Evolutionary conservation across 2,888 invertebrate species (phyloP).

Genomic region (Ernsta delagoae): DNA sequence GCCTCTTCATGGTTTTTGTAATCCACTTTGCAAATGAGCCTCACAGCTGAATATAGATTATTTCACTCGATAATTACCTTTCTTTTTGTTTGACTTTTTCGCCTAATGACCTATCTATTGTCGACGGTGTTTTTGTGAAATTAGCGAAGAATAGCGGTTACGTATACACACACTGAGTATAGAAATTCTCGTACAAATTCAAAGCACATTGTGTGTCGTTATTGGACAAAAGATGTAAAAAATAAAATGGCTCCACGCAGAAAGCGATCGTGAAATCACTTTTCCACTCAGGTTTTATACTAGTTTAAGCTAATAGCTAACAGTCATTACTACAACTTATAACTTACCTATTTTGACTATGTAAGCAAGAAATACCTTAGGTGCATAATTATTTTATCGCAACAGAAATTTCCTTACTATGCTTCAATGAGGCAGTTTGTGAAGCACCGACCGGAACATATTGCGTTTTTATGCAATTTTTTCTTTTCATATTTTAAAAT

Average conservation of each 20-base stretch:
- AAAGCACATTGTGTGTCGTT: constrained; percentile 17
- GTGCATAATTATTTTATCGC: constrained; percentile 34
- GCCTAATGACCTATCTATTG: constrained; percentile 55
- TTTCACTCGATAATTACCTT: constrained; percentile 56
- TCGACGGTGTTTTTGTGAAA: constrained; percentile 55
- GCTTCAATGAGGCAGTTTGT: constrained; percentile 54
- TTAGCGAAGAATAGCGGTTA: constrained; percentile 51
- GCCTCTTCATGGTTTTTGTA: constrained; percentile 46
- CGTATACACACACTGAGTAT: constrained; percentile 15
- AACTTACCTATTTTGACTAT: too few relatives aligned
- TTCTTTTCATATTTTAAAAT: constrained; percentile 50
- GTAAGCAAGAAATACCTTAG: constrained; percentile 15
- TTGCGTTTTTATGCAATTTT: constrained; percentile 56
- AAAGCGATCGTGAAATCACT: background rate
- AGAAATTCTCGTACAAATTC: constrained; percentile 1
- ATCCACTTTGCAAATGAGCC: constrained; percentile 52
- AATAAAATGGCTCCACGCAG: background rate
- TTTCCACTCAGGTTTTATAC: too few relatives aligned
- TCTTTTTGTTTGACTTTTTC: constrained; percentile 49
- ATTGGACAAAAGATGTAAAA: constrained; percentile 12
- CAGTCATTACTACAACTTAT: background rate
- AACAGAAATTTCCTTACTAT: constrained; percentile 36
- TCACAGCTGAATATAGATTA: constrained; percentile 56
- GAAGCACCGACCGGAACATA: constrained; percentile 59
- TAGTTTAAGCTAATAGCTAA: background rate